Evolutionary conservation across 1,140 invertebrate species (phyloP).

Genomic region (Coptotermes formosanus): DNA sequence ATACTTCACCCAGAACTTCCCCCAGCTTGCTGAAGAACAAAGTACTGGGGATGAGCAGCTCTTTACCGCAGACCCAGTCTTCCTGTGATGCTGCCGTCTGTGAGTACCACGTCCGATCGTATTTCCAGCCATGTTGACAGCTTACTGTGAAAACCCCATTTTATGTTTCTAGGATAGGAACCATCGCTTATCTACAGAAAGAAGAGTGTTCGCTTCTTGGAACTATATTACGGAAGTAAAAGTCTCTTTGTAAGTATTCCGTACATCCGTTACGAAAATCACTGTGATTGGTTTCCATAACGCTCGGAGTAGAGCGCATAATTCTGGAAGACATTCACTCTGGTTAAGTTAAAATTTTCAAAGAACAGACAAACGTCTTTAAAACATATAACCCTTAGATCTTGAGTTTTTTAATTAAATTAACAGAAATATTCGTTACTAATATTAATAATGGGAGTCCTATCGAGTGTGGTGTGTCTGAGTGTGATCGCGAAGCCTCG

Average conservation of each 20-base stretch:
- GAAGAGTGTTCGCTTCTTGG: background rate
- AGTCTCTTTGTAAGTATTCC: background rate
- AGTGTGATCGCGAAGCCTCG: no score
- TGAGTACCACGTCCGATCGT: constrained; percentile 52
- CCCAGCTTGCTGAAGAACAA: constrained; percentile 52
- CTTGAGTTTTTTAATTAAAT: no score
- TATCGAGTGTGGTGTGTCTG: no score
- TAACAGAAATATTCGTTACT: no score
- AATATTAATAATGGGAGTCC: no score
- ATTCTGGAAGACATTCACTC: no score
- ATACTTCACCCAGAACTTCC: constrained; percentile 52
- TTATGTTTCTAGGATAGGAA: background rate
- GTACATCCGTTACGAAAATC: no score
- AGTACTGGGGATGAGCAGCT: constrained; percentile 51
- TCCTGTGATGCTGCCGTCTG: constrained; percentile 49
- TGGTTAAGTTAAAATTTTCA: no score
- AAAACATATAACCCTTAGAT: no score
- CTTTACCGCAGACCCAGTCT: constrained; percentile 57
- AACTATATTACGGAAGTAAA: background rate
- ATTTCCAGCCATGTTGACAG: constrained; percentile 54
- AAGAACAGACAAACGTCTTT: no score
- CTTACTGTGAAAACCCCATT: constrained; percentile 37
- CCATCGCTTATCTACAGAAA: background rate
- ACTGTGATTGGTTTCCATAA: no score
- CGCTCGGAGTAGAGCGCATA: no score